These are phyloP conservation scores for Drosophila anomalata DNA, from an alignment of 2,888 invertebrate genomes.

Conservation along the genomic window DNA sequence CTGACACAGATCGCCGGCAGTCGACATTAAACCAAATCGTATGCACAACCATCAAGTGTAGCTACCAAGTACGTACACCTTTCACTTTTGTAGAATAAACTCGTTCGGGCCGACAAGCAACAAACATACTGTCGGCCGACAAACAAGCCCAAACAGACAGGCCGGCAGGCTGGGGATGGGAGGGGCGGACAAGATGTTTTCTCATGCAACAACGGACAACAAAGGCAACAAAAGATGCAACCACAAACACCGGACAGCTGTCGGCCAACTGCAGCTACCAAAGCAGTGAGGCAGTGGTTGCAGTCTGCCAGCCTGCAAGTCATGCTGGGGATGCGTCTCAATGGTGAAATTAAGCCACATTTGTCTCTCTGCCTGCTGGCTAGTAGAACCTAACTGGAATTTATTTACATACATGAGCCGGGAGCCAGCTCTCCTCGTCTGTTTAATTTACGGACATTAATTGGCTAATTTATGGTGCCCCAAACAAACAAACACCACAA, in stretches of 20 bases:
- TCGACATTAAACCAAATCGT: constrained; percentile 39
- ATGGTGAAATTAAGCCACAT: constrained; percentile 4
- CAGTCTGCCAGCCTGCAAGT: constrained; percentile 20
- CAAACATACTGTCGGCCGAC: constrained; percentile 27
- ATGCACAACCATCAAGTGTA: constrained; percentile 3
- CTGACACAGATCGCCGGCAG: constrained; percentile 65
- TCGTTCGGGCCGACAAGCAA: constrained; percentile 58
- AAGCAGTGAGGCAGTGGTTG: constrained; percentile 6
- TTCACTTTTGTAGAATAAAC: constrained; percentile 77
- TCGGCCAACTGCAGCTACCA: constrained; percentile 23
- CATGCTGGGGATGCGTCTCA: constrained; percentile 20
- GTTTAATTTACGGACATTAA: constrained; percentile 52
- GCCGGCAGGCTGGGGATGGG: not conserved
- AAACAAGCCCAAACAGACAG: constrained; percentile 37
- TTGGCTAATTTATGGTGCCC: constrained; percentile 57
- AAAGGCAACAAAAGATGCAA: constrained; percentile 55
- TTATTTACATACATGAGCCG: constrained; percentile 19
- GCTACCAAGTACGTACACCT: constrained; percentile 49
- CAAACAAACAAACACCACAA: constrained; percentile 1
- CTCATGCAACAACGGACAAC: constrained; percentile 63
- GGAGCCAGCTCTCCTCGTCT: constrained; percentile 1
- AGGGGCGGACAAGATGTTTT: constrained; percentile 61
- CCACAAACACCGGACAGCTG: constrained; percentile 55
- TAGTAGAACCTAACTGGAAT: constrained; percentile 1
- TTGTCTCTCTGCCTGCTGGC: not conserved